Percentiles rank a stretch among this genome's conserved stretches.
These are phyloP conservation scores for Bungarus multicinctus DNA, from an alignment of 2,113 vertebrate genomes.

Conservation along the genomic window DNA sequence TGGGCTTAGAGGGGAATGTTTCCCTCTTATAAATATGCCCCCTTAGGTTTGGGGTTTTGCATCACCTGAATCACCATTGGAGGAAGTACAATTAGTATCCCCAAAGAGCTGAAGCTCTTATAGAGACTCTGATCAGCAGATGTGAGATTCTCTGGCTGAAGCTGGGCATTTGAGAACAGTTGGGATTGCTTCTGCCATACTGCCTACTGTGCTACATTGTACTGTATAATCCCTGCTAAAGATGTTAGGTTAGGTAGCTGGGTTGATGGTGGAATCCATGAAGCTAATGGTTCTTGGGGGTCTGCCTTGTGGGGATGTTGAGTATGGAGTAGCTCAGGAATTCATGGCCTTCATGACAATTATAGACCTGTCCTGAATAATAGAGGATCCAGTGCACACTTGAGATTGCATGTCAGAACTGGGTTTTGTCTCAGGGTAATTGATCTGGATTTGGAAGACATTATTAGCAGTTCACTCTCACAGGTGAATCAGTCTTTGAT, in stretches of 20 bases:
- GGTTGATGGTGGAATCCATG: background rate
- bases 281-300: background rate
- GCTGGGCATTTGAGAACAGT: background rate
- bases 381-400: background rate
- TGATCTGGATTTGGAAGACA: background rate
- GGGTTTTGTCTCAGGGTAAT: background rate
- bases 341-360: background rate
- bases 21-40: background rate
- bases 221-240: background rate
- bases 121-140: background rate
- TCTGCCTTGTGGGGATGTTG: background rate
- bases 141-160: background rate
- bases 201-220: background rate
- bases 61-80: too few relatives aligned
- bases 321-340: background rate
- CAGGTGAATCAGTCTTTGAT: background rate
- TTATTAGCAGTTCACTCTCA: background rate
- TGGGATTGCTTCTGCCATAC: background rate
- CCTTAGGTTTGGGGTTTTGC: background rate
- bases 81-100: background rate
- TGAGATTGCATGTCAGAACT: background rate
- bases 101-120: background rate
- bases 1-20: background rate
- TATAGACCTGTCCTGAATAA: background rate
- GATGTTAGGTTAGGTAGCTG: background rate